Conservation (phyloP, 1,140 invertebrate species). For the Megathymus violae region DNA sequence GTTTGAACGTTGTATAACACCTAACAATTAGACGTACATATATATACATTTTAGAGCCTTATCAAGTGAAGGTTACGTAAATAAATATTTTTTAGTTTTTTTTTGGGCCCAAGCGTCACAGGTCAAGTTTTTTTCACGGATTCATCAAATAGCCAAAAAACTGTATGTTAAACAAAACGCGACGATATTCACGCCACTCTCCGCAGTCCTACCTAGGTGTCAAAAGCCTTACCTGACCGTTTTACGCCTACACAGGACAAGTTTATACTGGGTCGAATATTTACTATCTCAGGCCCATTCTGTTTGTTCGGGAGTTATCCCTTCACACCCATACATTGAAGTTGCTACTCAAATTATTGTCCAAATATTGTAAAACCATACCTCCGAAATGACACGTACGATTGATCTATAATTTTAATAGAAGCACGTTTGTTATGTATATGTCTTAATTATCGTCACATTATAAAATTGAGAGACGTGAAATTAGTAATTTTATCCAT, state of each 20-base stretch:
- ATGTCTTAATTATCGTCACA: neutral
- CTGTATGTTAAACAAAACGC: conserved; percentile 69
- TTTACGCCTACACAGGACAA: conserved; percentile 68
- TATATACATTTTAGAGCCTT: neutral
- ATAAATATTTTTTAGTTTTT: conserved; percentile 38
- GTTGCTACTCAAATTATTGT: conserved; percentile 75
- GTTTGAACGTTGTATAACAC: no score
- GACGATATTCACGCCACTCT: conserved; percentile 70
- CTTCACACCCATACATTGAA: conserved; percentile 64
- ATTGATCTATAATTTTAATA: conserved; percentile 30
- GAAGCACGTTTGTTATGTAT: conserved; percentile 31
- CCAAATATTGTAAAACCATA: conserved; percentile 60
- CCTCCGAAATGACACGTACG: conserved; percentile 54
- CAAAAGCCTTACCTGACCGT: conserved; percentile 81
- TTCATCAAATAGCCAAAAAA: conserved; percentile 68
- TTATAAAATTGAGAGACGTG: neutral
- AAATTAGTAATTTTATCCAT: neutral
- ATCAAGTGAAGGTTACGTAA: conserved; percentile 10
- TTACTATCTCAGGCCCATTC: conserved; percentile 69
- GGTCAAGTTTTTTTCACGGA: conserved; percentile 42
- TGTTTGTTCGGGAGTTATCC: conserved; percentile 78
- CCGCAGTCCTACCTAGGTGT: conserved; percentile 70
- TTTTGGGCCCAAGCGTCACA: conserved; percentile 44
- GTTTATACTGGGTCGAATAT: conserved; percentile 61
- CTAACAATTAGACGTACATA: neutral